These are phyloP conservation scores for Zele albiditarsus DNA, from an alignment of 2,888 invertebrate genomes.

Conservation along the genomic window DNA sequence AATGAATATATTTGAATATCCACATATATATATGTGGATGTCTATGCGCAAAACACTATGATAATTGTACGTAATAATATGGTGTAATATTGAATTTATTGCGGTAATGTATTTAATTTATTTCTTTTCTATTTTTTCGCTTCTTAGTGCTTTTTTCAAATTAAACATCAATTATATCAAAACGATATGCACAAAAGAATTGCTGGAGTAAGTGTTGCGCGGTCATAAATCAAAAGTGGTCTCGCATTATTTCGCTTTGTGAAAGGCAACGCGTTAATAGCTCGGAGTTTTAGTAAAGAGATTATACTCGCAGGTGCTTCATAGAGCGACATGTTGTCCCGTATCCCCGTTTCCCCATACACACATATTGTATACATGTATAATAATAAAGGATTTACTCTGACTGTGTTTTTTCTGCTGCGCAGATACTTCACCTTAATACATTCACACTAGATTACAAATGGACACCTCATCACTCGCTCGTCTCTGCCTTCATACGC, in stretches of 20 bases:
- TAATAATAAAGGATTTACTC: background rate
- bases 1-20: background rate
- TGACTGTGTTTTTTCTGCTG: conserved; percentile 16
- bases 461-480: conserved; percentile 35
- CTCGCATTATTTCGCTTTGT: conserved; percentile 13
- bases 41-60: background rate
- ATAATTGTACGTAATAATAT: background rate
- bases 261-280: conserved; percentile 32
- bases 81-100: conserved; percentile 8
- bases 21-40: background rate
- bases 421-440: conserved; percentile 28
- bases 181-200: background rate
- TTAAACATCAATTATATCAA: conserved; percentile 12
- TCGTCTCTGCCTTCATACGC: conserved; percentile 15
- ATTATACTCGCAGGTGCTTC: conserved; percentile 21
- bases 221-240: background rate
- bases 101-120: too few relatives aligned
- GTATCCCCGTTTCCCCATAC: background rate
- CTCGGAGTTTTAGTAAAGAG: conserved; percentile 30
- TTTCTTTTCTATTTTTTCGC: background rate
- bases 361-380: background rate
- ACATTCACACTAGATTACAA: conserved; percentile 37
- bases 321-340: conserved; percentile 33
- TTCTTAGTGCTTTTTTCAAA: background rate
- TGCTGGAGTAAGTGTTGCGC: background rate